These are phyloP conservation scores for Agrenia bidenticulata DNA, from an alignment of 2,888 invertebrate genomes.

Conservation along the genomic window DNA sequence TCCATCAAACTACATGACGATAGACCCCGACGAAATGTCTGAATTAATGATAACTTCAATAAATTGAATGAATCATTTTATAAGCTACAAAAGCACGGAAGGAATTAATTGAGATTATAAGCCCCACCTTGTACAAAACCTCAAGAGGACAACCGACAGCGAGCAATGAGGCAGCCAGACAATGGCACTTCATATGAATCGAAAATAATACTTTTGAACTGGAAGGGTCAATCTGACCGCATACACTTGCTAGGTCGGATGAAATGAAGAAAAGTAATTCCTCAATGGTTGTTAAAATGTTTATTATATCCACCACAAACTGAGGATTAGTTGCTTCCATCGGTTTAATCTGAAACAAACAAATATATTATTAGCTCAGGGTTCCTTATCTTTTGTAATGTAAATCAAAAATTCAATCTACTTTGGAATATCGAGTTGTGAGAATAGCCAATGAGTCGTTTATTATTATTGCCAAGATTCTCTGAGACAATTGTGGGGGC, in stretches of 20 bases:
- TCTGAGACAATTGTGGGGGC: constrained; percentile 83
- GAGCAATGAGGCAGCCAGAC: constrained; percentile 72
- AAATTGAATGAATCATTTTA: not conserved
- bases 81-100: not conserved
- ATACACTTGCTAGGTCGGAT: constrained; percentile 60
- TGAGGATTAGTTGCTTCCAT: constrained; percentile 63
- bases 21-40: constrained; percentile 50
- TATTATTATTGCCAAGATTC: constrained; percentile 80
- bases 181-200: constrained; percentile 79
- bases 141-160: constrained; percentile 74
- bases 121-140: constrained; percentile 70
- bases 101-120: no score
- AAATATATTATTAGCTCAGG: no score
- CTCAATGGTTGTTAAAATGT: constrained; percentile 73
- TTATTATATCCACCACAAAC: constrained; percentile 72
- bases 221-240: constrained; percentile 47
- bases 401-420: constrained; percentile 56
- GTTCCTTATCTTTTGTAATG: no score
- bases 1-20: constrained; percentile 48
- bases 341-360: constrained; percentile 65
- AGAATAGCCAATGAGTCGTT: constrained; percentile 81
- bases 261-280: constrained; percentile 72
- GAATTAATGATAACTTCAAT: constrained; percentile 3
- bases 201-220: constrained; percentile 68
- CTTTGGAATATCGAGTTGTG: constrained; percentile 77